These are phyloP conservation scores for Pygoscelis adeliae DNA, from an alignment of 2,113 vertebrate genomes.

Conservation along the genomic window DNA sequence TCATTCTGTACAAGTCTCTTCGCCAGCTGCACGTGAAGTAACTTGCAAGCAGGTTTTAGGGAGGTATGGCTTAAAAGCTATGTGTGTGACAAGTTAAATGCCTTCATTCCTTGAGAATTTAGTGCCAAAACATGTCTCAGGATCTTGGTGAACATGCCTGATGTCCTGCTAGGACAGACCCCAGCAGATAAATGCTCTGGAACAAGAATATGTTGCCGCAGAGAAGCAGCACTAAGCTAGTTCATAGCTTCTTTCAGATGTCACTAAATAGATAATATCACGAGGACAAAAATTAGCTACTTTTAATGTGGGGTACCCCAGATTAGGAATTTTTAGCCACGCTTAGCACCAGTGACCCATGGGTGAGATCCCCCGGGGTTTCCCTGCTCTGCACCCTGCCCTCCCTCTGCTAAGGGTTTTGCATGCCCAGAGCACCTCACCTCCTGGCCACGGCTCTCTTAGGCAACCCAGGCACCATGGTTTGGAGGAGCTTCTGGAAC, in stretches of 20 bases:
- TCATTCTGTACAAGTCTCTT: not conserved
- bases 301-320: not conserved
- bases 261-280: not conserved
- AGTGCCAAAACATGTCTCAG: not conserved
- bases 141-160: not conserved
- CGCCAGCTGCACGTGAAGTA: not conserved
- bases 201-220: rapidly evolving
- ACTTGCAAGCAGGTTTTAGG: not conserved
- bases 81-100: not conserved
- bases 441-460: not conserved
- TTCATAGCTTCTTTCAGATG: not conserved
- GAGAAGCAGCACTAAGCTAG: not conserved
- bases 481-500: not conserved
- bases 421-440: not conserved
- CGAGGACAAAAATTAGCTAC: not conserved
- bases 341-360: not conserved
- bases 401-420: not conserved
- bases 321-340: not conserved
- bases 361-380: not conserved
- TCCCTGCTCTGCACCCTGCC: not conserved
- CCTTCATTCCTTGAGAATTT: not conserved
- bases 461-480: not conserved
- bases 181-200: not conserved
- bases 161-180: not conserved
- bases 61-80: not conserved